Conservation (phyloP, 2,113 vertebrate genomes). For the Periophthalmodon schlosseri region DNA sequence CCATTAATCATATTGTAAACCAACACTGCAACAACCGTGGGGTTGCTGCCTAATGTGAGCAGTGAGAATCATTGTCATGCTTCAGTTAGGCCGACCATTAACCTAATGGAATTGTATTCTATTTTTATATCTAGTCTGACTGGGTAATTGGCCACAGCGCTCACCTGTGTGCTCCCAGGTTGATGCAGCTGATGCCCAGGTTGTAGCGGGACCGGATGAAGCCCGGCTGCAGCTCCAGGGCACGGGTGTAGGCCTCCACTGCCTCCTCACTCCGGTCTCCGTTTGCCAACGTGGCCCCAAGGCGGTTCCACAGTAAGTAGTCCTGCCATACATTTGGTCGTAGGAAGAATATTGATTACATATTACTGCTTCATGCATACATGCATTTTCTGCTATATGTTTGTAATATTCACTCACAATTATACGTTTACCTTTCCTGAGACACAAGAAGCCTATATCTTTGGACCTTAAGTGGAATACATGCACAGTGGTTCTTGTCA, state of each 20-base stretch:
- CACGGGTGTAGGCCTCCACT: slow-evolving; percentile 91
- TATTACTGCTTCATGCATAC: not conserved
- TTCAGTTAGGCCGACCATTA: too few relatives aligned
- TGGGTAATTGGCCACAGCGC: slow-evolving; percentile 16
- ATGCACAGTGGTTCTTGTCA: too few relatives aligned
- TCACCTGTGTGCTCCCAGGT: slow-evolving; percentile 96
- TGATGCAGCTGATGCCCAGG: slow-evolving; percentile 97
- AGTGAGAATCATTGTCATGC: too few relatives aligned
- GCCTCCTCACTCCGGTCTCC: slow-evolving; percentile 96
- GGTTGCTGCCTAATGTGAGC: too few relatives aligned
- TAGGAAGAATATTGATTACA: not conserved
- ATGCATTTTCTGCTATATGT: not conserved
- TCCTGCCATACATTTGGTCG: slow-evolving; percentile 78
- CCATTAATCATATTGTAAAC: not conserved
- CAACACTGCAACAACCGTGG: not conserved
- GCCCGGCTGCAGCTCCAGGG: slow-evolving; percentile 94
- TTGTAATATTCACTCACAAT: not conserved
- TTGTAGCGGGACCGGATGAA: slow-evolving; percentile 98
- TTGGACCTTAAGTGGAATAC: too few relatives aligned
- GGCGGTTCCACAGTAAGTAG: slow-evolving; percentile 96
- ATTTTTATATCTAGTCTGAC: too few relatives aligned
- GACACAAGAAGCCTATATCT: too few relatives aligned
- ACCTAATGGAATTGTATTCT: too few relatives aligned
- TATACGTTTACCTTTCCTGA: too few relatives aligned
- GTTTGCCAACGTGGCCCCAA: slow-evolving; percentile 94